Conservation (phyloP, 2,888 invertebrate genomes). For the Micoletzkya japonica region DNA sequence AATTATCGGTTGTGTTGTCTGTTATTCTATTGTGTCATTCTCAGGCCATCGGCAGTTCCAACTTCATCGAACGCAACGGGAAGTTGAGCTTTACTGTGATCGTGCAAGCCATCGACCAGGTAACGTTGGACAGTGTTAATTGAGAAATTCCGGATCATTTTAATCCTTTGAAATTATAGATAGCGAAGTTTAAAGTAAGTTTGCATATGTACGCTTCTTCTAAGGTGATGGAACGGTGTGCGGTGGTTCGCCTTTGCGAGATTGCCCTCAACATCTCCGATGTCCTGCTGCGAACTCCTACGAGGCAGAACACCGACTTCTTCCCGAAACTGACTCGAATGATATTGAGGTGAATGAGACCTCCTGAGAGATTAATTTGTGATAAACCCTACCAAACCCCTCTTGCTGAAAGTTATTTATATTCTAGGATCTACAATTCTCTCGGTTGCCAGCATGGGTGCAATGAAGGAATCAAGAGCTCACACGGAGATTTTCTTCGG, state of each 20-base stretch:
- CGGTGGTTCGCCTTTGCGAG: constrained; percentile 86
- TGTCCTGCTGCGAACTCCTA: constrained; percentile 85
- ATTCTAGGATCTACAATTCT: constrained; percentile 78
- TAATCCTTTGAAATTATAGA: not conserved
- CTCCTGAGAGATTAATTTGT: no score
- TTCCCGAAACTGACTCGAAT: constrained; percentile 48
- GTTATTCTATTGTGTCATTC: not conserved
- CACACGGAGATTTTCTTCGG: constrained; percentile 85
- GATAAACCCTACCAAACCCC: no score
- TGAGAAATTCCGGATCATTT: not conserved
- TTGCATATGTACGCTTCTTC: not conserved
- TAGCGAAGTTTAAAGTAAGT: no score
- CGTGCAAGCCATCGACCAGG: constrained; percentile 52
- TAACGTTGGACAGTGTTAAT: constrained; percentile 4
- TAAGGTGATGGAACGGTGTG: constrained; percentile 77
- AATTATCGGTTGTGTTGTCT: no score
- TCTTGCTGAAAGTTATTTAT: not conserved
- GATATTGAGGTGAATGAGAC: constrained; percentile 45
- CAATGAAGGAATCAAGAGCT: constrained; percentile 78
- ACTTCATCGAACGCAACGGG: constrained; percentile 92
- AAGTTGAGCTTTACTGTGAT: constrained; percentile 88
- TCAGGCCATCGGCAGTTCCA: constrained; percentile 69
- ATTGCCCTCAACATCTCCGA: constrained; percentile 89
- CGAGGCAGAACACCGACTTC: constrained; percentile 65
- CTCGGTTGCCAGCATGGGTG: constrained; percentile 95